phyloP scores from a whole-genome alignment of 2,888 invertebrate genomes.

The Trimorus sp. region DNA sequence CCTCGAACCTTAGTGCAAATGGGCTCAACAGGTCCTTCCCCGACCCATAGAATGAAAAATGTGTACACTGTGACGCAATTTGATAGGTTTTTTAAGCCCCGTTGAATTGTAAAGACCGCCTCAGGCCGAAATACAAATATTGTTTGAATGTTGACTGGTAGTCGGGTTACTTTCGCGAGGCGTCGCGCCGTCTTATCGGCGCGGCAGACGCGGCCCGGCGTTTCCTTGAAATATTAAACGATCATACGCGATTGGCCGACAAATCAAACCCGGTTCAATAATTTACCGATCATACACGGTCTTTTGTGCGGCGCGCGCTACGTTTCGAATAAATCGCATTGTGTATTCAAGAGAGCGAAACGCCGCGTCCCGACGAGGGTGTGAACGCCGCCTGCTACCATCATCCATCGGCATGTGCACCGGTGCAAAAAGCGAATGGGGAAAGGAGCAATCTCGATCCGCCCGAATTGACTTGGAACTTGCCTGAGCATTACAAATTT shows the following conservation, averaged over 20 bases:
- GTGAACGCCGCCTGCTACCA: constrained; percentile 71
- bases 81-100: constrained; percentile 54
- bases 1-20: too few relatives aligned
- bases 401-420: constrained; percentile 65
- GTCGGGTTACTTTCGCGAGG: constrained; percentile 27
- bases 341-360: constrained; percentile 80
- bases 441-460: constrained; percentile 70
- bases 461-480: constrained; percentile 76
- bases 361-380: constrained; percentile 75
- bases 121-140: constrained; percentile 54
- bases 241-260: constrained; percentile 80
- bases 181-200: constrained; percentile 44
- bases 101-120: constrained; percentile 55
- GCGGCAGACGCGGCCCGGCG: constrained; percentile 32
- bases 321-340: constrained; percentile 80
- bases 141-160: constrained; percentile 54
- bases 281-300: constrained; percentile 81
- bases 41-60: constrained; percentile 40
- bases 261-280: constrained; percentile 79
- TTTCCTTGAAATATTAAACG: constrained; percentile 79
- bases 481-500: constrained; percentile 74
- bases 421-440: constrained; percentile 67
- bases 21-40: too few relatives aligned
- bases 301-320: constrained; percentile 78
- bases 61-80: constrained; percentile 43